Percentiles rank a stretch among this genome's conserved stretches.
Evolutionary conservation across 2,113 vertebrate species (phyloP).

Genomic region (Poeciliopsis occidentalis): DNA sequence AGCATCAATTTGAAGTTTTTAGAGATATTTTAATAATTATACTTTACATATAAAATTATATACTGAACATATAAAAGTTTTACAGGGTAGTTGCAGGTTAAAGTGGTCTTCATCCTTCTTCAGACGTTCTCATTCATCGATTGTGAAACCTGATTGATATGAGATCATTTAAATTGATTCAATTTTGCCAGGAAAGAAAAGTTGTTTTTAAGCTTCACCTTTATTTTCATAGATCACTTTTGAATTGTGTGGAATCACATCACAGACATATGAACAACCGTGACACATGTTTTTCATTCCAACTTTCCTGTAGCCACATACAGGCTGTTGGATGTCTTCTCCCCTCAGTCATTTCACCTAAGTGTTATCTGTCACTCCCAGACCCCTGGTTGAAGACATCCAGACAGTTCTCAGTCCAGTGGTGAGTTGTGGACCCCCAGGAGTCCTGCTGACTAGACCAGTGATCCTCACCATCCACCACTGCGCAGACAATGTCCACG

Average conservation of each 20-base stretch:
- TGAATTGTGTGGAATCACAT: slow-evolving; percentile 10
- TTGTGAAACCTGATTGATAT: background rate
- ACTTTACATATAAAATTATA: no score
- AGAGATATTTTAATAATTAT: background rate
- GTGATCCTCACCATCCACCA: slow-evolving; percentile 92
- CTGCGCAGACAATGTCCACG: slow-evolving; percentile 86
- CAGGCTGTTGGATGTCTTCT: background rate
- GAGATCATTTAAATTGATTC: background rate
- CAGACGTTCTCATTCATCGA: no score
- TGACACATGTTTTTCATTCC: slow-evolving; percentile 6
- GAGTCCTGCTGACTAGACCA: slow-evolving; percentile 88
- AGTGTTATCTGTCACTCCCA: slow-evolving; percentile 63
- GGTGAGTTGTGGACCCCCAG: slow-evolving; percentile 92
- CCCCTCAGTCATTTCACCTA: slow-evolving; percentile 22
- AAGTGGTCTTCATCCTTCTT: no score
- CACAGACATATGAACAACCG: slow-evolving; percentile 1
- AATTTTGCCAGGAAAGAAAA: background rate
- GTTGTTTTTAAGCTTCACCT: background rate
- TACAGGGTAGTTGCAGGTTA: background rate
- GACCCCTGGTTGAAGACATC: slow-evolving; percentile 88
- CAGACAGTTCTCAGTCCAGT: slow-evolving; percentile 92
- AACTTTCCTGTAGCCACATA: slow-evolving; percentile 6
- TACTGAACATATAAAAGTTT: background rate
- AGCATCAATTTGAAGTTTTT: background rate
- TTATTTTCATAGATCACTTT: background rate